Base-by-base conservation (phyloP, 2,797 vertebrate species). In the Spizella passerina region DNA sequence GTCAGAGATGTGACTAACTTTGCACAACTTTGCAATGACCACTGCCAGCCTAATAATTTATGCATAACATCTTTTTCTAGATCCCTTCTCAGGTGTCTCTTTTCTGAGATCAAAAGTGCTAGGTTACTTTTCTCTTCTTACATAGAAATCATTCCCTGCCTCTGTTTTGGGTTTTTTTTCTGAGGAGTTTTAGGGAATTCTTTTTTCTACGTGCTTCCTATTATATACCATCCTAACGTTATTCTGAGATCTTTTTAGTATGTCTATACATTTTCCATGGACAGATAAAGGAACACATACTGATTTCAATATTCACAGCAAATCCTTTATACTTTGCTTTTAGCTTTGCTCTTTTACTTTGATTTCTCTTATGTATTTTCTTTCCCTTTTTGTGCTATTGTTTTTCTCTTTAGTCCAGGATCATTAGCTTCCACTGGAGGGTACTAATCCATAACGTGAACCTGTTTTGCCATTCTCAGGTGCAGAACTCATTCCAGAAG, bases 171-270 rank as follows among this genome's bases (percentile, higher is more conserved):
- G n/a, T n/a, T 36, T 76, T 79, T 52, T 60, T 59, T 27, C 15
- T n/a, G 29, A 34, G 14, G 10, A 3, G 2, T 9, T 52, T 61
- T 3, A 9, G 2, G 24, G 2, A 19, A 1, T 26, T 3, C 20
- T 7, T 19, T 50, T 46, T n/a, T 7, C 5, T 36, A n/a, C 8
- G 2, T 39, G 10, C 5, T 59, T 60, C 12, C 30, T 36, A 39
- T 59, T 20, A 22, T 59, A 39, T 23, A 55, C 3, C 29, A 15
- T 57, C 12, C 4, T 82, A 49, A 79, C 14, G 13, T 27, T 68
- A 32, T 43, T 43, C 36, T 84, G 30, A 82, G 13, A 46, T 15
- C 3, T 18, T 71, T 63, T 52, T 39, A 46, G 16, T 27, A 13
- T 44, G 44, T 14, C 43, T 66, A 10, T 23, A 70, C 1, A 9